Conservation (phyloP, 2,797 vertebrate species). For the Peromyscus melanophrys region DNA sequence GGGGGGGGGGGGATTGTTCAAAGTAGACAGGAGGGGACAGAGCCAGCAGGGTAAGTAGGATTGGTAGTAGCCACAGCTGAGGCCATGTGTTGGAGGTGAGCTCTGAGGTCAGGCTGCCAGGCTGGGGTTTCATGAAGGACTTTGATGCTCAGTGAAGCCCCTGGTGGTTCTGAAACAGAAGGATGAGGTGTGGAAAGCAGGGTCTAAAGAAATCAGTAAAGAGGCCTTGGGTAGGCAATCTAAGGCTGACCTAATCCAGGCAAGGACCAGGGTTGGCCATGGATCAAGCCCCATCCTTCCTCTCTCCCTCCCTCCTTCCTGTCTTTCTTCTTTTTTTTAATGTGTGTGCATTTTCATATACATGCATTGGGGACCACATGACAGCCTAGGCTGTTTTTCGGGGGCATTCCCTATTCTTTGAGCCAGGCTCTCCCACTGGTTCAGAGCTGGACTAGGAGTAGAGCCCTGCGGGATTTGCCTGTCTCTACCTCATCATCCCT, state of each 20-base stretch:
- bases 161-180: not conserved
- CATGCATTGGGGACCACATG: not conserved
- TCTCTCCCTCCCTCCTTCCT: not conserved
- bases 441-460: not conserved
- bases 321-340: not conserved
- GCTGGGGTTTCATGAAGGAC: no score
- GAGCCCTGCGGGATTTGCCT: not conserved
- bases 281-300: not conserved
- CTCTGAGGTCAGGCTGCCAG: not conserved
- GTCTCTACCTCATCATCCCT: not conserved
- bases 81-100: not conserved
- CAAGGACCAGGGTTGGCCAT: not conserved
- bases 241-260: not conserved
- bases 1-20: not conserved
- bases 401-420: not conserved
- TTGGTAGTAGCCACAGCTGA: accelerated
- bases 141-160: accelerated
- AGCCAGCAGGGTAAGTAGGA: not conserved
- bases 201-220: not conserved
- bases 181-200: not conserved
- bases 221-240: not conserved
- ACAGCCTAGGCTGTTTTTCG: not conserved
- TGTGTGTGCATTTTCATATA: not conserved
- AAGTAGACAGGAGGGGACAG: not conserved
- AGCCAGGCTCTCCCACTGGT: not conserved